Conservation (phyloP, 2,797 vertebrate species). For the Loris lydekkerianus region DNA sequence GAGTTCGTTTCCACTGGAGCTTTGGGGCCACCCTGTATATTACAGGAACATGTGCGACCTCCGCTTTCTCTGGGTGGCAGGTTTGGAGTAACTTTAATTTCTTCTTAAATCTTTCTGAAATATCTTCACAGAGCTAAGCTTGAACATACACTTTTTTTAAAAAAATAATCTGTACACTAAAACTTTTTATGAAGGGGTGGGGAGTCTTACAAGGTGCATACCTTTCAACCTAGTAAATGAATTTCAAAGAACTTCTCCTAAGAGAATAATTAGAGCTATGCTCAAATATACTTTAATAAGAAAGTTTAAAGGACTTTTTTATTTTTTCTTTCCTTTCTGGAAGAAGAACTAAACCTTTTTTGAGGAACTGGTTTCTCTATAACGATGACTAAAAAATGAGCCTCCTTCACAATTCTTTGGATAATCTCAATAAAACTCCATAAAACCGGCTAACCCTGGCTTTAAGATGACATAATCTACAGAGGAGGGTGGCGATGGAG, state of each 20-base stretch:
- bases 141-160: neutral
- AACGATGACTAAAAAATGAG: slow-evolving; percentile 24
- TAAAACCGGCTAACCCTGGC: neutral
- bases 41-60: neutral
- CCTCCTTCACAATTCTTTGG: neutral
- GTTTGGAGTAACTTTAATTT: slow-evolving; percentile 51
- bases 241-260: slow-evolving; percentile 59
- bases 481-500: neutral
- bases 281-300: slow-evolving; percentile 43
- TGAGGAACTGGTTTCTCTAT: neutral
- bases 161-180: slow-evolving; percentile 46
- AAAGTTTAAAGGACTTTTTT: neutral
- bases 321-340: neutral
- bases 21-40: neutral
- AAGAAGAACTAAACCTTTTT: slow-evolving; percentile 30
- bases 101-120: slow-evolving; percentile 50
- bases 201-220: slow-evolving; percentile 39
- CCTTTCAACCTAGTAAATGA: slow-evolving; percentile 58
- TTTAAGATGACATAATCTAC: neutral
- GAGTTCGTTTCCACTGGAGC: too few relatives aligned
- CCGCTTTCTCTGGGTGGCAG: neutral
- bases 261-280: slow-evolving; percentile 56
- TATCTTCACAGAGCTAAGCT: neutral
- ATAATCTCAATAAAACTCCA: slow-evolving; percentile 13
- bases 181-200: slow-evolving; percentile 52